Evolutionary conservation across 1,140 invertebrate species (phyloP), one percentile per base, ranked within the genome.

Genomic region (Nebria ingens): DNA sequence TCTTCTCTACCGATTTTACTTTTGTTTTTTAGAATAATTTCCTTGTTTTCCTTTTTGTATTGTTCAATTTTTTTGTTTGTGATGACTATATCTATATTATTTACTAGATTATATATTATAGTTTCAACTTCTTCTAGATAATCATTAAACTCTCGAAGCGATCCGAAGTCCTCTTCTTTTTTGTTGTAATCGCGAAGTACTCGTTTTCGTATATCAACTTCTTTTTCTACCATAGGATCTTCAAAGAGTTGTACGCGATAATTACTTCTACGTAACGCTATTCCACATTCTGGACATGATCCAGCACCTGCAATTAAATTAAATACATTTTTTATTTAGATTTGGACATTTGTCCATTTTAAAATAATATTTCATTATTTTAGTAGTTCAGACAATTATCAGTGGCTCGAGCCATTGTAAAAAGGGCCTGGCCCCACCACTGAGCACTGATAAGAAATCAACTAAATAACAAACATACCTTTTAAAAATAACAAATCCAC

Each of bases 221-320:
- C 97, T 68, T 98, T 97, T 73, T 99, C 97, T 1, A 99, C 89
- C 73, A 80, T 80, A 1, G 94, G 73, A 79, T 99, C 95, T 77
- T 99, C 96, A 69, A 98, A 99, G 2, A 97, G 73, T 66, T 98
- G 94, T 17, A 96, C 80, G 38, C 95, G 80, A 70, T 97, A 99
- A 69, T 96, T 94, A 64, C 81, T 87, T 63, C 93, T 79, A 9
- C 93, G 76, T 22, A 99, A 70, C 2, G 89, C 81, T 29, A 91
- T 87, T 61, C 83, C 80, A 75, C 96, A 98, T 70, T 94, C 89
- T 25, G 93, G 92, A 71, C 96, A 98, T 0, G 83, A 77, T 9
- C 89, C 94, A 54, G 93, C 93, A 38, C 97, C 90, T 88, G 67
- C 56, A 68, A 79, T 58, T 60, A 59, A 57, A 55, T 51, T 54